Conservation (phyloP, 2,888 invertebrate genomes). For the Drosophila mercatorum region DNA sequence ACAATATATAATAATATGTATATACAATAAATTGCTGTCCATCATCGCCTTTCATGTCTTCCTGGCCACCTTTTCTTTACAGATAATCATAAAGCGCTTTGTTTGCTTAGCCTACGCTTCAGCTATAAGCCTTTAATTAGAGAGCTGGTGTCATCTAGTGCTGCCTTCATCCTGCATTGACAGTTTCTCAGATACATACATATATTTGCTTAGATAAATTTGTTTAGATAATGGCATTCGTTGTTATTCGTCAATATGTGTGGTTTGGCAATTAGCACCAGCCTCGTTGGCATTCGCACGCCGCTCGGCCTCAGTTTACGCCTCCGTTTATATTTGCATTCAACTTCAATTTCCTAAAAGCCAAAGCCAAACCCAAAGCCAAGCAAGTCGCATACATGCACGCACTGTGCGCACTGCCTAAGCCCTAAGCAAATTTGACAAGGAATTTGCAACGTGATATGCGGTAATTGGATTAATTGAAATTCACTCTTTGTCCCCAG, state of each 20-base stretch:
- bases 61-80: not conserved
- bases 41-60: not conserved
- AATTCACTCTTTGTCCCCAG: not conserved
- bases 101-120: not conserved
- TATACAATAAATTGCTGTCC: too few species aligned
- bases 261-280: slow-evolving; percentile 18
- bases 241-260: slow-evolving; percentile 17
- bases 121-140: slow-evolving; percentile 15
- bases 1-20: too few species aligned
- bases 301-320: too few species aligned
- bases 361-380: not conserved
- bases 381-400: not conserved
- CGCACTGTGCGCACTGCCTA: not conserved
- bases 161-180: not conserved
- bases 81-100: not conserved
- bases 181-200: slow-evolving; percentile 8
- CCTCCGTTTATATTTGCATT: not conserved
- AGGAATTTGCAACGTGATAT: slow-evolving; percentile 3
- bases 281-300: slow-evolving; percentile 4
- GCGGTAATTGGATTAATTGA: slow-evolving; percentile 13
- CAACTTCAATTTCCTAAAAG: slow-evolving; percentile 1
- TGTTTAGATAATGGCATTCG: slow-evolving; percentile 12
- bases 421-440: slow-evolving; percentile 6
- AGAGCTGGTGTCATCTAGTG: not conserved
- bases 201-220: slow-evolving; percentile 7